Evolutionary conservation across 1,140 invertebrate species (phyloP).

Genomic region (Maconellicoccus hirsutus): DNA sequence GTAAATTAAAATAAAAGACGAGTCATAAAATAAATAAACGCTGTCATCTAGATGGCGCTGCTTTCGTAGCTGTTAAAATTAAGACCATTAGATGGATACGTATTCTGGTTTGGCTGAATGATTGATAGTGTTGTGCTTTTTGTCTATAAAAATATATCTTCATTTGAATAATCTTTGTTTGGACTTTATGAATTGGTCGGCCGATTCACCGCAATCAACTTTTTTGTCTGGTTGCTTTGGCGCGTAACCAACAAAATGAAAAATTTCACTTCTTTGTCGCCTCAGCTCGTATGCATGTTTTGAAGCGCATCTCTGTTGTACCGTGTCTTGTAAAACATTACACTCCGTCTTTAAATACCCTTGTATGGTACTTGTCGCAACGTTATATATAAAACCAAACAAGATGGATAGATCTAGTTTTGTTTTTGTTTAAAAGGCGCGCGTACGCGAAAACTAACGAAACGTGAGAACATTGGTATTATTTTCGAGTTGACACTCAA

Average conservation of each 20-base stretch:
- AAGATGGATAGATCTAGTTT: neutral
- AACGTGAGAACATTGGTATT: neutral
- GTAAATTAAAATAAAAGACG: slow-evolving; percentile 3
- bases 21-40: slow-evolving; percentile 6
- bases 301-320: slow-evolving; percentile 6
- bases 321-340: slow-evolving; percentile 17
- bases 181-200: neutral
- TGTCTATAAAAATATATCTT: slow-evolving; percentile 16
- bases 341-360: neutral
- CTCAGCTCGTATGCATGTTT: neutral
- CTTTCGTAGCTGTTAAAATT: neutral
- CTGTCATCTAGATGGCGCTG: slow-evolving; percentile 6
- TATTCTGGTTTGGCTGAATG: neutral
- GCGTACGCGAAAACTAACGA: neutral
- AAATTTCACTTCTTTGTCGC: slow-evolving; percentile 21
- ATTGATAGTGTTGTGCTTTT: slow-evolving; percentile 2
- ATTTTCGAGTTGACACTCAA: no score
- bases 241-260: slow-evolving; percentile 18
- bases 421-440: neutral
- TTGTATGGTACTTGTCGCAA: neutral
- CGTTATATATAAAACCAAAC: neutral
- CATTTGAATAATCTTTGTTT: slow-evolving; percentile 22
- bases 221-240: slow-evolving; percentile 3
- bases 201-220: slow-evolving; percentile 12
- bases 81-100: neutral